Evolutionary conservation across 2,113 vertebrate species (phyloP).

Genomic region (Epinephelus moara): DNA sequence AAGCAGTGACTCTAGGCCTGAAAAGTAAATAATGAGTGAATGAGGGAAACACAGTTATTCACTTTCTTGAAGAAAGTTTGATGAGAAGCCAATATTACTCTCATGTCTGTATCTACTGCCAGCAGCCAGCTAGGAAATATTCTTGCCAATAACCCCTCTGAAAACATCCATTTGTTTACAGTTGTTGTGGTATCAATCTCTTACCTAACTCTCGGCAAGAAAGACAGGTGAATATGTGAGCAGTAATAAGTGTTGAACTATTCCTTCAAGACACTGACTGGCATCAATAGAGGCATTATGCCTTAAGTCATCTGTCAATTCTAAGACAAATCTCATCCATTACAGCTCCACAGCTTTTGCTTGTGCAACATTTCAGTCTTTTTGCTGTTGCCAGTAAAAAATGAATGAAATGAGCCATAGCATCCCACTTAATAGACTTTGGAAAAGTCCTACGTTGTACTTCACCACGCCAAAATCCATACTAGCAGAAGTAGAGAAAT

Average conservation of each 20-base stretch:
- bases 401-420: slow-evolving; percentile 9
- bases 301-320: neutral
- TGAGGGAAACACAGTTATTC: neutral
- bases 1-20: too few species aligned
- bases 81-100: neutral
- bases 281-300: slow-evolving; percentile 5
- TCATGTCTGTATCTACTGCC: neutral
- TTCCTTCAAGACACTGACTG: neutral
- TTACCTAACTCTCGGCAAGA: neutral
- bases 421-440: neutral
- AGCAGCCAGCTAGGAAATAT: neutral
- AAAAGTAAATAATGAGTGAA: too few species aligned
- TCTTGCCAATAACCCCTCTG: neutral
- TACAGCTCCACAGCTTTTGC: neutral
- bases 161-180: neutral
- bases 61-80: neutral
- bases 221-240: neutral
- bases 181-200: neutral
- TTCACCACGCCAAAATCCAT: slow-evolving; percentile 1
- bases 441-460: neutral
- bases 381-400: neutral
- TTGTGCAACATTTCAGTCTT: slow-evolving; percentile 15
- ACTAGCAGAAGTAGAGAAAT: neutral
- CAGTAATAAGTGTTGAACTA: neutral
- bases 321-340: neutral